phyloP scores from a whole-genome alignment of 2,113 vertebrate genomes.

The Acrocephalus kingi region DNA sequence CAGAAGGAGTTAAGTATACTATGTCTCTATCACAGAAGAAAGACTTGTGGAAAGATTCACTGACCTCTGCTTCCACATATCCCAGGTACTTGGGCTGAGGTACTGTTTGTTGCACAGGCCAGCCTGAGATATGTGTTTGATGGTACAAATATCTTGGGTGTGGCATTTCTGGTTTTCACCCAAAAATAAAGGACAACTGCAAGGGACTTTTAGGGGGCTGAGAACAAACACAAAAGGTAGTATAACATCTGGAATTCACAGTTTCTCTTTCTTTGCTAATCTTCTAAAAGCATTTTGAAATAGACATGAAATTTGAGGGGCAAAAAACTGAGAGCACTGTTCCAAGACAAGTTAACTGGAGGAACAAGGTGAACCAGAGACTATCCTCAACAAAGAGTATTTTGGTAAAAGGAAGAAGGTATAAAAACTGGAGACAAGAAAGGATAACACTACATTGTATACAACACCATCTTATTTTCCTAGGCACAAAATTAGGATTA shows the following conservation, averaged over 20 bases:
- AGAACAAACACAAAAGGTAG: background rate
- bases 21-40: background rate
- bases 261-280: background rate
- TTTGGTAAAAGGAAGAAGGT: background rate
- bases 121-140: background rate
- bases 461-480: background rate
- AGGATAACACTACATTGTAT: background rate
- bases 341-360: background rate
- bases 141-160: background rate
- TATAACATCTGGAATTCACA: background rate
- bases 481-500: background rate
- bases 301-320: background rate
- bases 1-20: background rate
- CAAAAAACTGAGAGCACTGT: background rate
- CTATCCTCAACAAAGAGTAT: background rate
- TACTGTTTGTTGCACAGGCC: background rate
- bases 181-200: background rate
- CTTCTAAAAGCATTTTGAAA: background rate
- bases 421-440: background rate
- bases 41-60: background rate
- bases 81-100: background rate
- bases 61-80: background rate
- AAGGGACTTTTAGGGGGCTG: background rate
- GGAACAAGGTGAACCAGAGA: background rate
- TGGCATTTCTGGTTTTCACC: background rate